Conservation (phyloP, 2,888 invertebrate species). For the Helicoverpa assulta region DNA sequence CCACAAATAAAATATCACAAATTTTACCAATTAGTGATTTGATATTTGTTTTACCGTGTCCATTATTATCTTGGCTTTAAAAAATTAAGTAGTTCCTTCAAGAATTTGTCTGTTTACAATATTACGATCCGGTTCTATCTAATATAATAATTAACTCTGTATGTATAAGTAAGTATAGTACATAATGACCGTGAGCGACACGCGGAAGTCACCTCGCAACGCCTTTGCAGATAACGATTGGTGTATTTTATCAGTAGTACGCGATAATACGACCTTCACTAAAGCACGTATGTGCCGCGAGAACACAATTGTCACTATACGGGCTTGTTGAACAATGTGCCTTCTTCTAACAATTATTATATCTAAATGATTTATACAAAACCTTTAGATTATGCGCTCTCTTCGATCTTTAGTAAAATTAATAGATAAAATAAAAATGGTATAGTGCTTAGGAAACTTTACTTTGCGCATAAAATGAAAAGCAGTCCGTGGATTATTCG, state of each 20-base stretch:
- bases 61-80: no score
- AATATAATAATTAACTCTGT: constrained; percentile 74
- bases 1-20: no score
- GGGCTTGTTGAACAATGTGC: neutral
- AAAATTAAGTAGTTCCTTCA: neutral
- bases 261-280: constrained; percentile 63
- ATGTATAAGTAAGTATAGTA: neutral
- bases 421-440: no score
- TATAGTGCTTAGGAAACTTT: no score
- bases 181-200: constrained; percentile 79
- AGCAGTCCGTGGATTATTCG: no score
- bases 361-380: no score
- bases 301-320: constrained; percentile 71
- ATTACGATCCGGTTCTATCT: constrained; percentile 42
- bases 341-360: no score
- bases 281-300: constrained; percentile 75
- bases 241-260: constrained; percentile 61
- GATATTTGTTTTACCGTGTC: no score
- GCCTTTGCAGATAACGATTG: constrained; percentile 79
- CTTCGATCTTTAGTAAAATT: no score
- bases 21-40: no score
- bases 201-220: constrained; percentile 85
- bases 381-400: no score
- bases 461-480: no score
- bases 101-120: constrained; percentile 5